A percentile compares a stretch with the other conserved stretches of the same genome.
Evolutionary conservation across 1,140 invertebrate species (phyloP).

Genomic region (roundworm (Caenorhabditis elegans)): WBcel235 BX284605.5:13786501-13787000

Average conservation of each 20-base stretch:
- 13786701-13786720: neutral
- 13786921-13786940: neutral
- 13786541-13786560: neutral
- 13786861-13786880: neutral
- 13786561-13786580: neutral
- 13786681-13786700: slow-evolving; percentile 3
- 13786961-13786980: slow-evolving; percentile 2
- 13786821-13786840: neutral
- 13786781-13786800: neutral
- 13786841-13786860: no score
- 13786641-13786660: neutral
- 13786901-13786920: neutral
- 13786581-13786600: neutral
- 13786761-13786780: neutral
- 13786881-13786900: slow-evolving; percentile 12
- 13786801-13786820: neutral
- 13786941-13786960: slow-evolving; percentile 8
- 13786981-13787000: slow-evolving; percentile 12
- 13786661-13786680: neutral
- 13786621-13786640: slow-evolving; percentile 9
- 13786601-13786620: slow-evolving; percentile 28
- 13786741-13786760: neutral
- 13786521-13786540: neutral
- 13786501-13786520: neutral
- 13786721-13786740: neutral